phyloP scores from a whole-genome alignment of 2,113 vertebrate species.

The Syrrhaptes paradoxus region DNA sequence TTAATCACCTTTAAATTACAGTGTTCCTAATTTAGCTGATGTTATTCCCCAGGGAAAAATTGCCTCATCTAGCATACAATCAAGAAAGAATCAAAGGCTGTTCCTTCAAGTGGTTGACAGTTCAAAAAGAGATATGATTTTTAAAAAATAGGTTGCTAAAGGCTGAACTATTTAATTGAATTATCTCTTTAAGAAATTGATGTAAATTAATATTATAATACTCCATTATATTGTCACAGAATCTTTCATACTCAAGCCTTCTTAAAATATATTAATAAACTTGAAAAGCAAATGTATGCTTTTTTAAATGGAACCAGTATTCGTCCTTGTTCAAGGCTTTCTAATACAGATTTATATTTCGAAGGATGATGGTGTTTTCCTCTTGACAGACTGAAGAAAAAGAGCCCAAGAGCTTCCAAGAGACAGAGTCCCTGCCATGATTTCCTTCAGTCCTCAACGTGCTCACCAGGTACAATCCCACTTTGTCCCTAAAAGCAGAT shows the following conservation, averaged over 20 bases:
- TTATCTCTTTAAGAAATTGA: slow-evolving; percentile 51
- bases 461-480: not conserved
- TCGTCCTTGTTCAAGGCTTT: not conserved
- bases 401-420: not conserved
- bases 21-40: slow-evolving; percentile 62
- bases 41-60: slow-evolving; percentile 65
- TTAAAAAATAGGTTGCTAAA: slow-evolving; percentile 44
- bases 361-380: not conserved
- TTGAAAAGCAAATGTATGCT: not conserved
- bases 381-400: not conserved
- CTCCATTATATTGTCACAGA: not conserved
- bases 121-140: slow-evolving; percentile 33
- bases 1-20: slow-evolving; percentile 71
- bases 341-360: not conserved
- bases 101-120: slow-evolving; percentile 56
- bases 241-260: not conserved
- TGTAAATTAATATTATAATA: slow-evolving; percentile 48
- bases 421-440: not conserved
- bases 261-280: not conserved
- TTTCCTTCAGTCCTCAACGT: not conserved
- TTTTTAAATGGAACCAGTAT: not conserved
- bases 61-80: slow-evolving; percentile 56
- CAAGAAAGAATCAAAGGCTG: slow-evolving; percentile 57
- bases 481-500: not conserved
- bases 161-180: slow-evolving; percentile 46